phyloP scores from a whole-genome alignment of 1,140 invertebrate species.

The Dreissena rostriformis region DNA sequence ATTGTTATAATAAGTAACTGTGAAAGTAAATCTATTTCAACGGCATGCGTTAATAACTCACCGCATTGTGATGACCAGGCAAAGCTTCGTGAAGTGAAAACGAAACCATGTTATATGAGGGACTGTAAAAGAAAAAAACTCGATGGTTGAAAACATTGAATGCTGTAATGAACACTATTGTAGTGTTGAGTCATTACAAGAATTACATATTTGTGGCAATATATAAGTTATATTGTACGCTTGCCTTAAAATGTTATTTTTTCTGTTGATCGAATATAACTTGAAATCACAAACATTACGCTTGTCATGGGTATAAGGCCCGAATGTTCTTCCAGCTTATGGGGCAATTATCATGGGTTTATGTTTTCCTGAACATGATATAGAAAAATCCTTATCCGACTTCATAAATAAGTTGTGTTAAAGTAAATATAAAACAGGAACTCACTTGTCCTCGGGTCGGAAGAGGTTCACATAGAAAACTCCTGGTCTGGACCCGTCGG shows the following conservation, averaged over 20 bases:
- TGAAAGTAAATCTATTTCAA: no score
- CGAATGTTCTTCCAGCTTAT: background rate
- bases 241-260: no score
- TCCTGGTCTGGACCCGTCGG: constrained; percentile 70
- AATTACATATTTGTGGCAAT: no score
- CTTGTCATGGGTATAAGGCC: no score
- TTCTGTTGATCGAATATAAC: no score
- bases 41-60: constrained; percentile 24
- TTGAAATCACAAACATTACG: no score
- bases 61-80: constrained; percentile 79
- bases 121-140: constrained; percentile 13
- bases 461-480: constrained; percentile 70
- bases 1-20: no score
- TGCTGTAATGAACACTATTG: no score
- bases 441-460: constrained; percentile 57
- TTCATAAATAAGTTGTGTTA: background rate
- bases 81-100: constrained; percentile 78
- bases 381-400: background rate
- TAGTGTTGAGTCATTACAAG: no score
- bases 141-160: no score
- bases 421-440: background rate
- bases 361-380: background rate
- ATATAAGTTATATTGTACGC: no score
- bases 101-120: constrained; percentile 31
- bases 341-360: background rate